Evolutionary conservation across 2,113 vertebrate species (phyloP), one percentile per base, ranked within the genome.

Genomic region (Rhinogobius similis): DNA sequence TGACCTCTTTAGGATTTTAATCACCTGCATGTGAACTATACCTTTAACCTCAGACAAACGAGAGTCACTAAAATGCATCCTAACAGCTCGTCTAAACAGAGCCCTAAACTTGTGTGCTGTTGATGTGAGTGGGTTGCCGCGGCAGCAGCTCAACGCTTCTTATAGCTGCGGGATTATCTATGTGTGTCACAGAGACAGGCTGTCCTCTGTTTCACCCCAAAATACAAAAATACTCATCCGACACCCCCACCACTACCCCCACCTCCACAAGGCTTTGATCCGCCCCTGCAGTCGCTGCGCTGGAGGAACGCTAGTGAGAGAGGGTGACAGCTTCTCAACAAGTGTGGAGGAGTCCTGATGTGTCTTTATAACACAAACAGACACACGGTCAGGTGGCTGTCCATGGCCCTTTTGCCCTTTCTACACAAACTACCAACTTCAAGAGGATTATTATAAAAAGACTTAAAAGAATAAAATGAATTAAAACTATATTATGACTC

Each of bases 141-240:
- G 16, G 75, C 62, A 44, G 67, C 48, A 70, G 29, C 59, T 69
- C 67, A 48, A 29, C 27, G 14, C 66, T 79, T 32, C 76, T 36
- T 67, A 61, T 43, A 67, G 72, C 67, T 64, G 68, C 62, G 48
- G 70, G 72, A 69, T 70, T 71, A 63, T 74, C 75, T 83, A 85
- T 88, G 77, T 85, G 69, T 87, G 84, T 87, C 86, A 85, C 62
- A 83, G 76, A 89, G 81, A 65, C 73, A 74, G 71, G 70, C 64
- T 91, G 89, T 90, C 89, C 89, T 91, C 81, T 89, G 77, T 63
- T 88, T 91, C 86, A 91, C 89, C 89, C 88, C 85, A 20, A 84
- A 88, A 89, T 72, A 76, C 77, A 75, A 81, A 88, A 86, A 85
- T 85, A 78, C 62, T 65, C 70, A 26, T 41, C 27, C 36, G 44